A percentile compares a stretch with the other conserved stretches of the same genome.
Evolutionary conservation across 1,140 invertebrate species (phyloP).

Genomic region (Physella acuta): DNA sequence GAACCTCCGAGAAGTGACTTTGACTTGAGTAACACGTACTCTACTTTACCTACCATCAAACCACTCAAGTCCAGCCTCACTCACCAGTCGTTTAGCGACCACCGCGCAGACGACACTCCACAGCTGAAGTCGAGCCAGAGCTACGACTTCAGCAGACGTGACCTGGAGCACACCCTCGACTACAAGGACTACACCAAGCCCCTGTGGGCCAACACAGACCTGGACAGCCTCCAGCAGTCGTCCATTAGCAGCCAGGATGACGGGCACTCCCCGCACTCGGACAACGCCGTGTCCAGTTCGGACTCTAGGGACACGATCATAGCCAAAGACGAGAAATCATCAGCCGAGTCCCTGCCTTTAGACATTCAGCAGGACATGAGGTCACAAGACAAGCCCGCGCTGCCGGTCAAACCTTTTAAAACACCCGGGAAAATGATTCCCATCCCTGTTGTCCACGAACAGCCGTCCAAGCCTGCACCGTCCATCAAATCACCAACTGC

Average conservation of each 20-base stretch:
- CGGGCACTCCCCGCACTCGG: conserved; percentile 28
- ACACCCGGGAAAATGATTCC: conserved; percentile 29
- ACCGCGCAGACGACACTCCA: not conserved
- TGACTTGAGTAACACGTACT: conserved; percentile 29
- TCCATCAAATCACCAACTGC: too few species aligned
- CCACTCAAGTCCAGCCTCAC: conserved; percentile 36
- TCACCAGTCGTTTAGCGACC: not conserved
- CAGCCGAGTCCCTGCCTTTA: conserved; percentile 15
- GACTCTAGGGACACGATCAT: conserved; percentile 37
- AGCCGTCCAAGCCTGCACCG: conserved; percentile 5
- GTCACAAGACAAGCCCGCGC: not conserved
- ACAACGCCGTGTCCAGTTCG: conserved; percentile 35
- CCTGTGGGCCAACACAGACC: conserved; percentile 32
- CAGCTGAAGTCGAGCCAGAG: conserved; percentile 21
- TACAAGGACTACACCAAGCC: conserved; percentile 33
- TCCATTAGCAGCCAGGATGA: conserved; percentile 12
- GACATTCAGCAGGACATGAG: conserved; percentile 7
- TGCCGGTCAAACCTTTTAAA: not conserved
- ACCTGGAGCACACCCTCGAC: conserved; percentile 22
- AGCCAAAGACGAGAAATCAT: conserved; percentile 25
- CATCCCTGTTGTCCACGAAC: conserved; percentile 33
- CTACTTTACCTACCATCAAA: conserved; percentile 45
- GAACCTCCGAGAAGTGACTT: not conserved
- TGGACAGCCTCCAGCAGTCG: conserved; percentile 4
- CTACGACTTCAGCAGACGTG: conserved; percentile 15